Base-by-base conservation (phyloP, 2,888 invertebrate genomes). In the Cheilosia scutellata region DNA sequence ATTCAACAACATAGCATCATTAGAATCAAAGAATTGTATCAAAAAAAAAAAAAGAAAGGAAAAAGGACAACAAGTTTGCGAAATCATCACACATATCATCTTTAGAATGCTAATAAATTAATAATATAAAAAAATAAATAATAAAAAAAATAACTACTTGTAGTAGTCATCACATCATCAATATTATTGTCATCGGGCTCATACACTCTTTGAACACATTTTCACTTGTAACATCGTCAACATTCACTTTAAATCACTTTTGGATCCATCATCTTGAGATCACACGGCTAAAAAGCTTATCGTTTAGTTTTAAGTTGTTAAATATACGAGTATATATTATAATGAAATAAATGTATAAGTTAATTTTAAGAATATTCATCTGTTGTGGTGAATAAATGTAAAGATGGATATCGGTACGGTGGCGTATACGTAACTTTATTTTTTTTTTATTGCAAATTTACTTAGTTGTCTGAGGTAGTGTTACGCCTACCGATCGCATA, bases 61-160 rank as follows among this genome's bases (percentile, higher is more conserved):
- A n/a, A 47, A 63, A 13, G 9, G 37, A 37, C 11, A 47, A 29
- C 51, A 51, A 5, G 9, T 71, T 76, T 77, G 74, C 78, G 25
- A 79, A 84, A 76, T 84, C 84, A 84, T 79, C 79, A 79, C 84
- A 84, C 84, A 84, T 84, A 84, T 84, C 84, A 84, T 71, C 79
- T 60, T 84, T 75, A 79, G 75, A 66, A 79, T 3, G 44, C 57
- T 49, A 68, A 71, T 49, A 7, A 29, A 16, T 4, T 4, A 20
- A 49, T 29, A 57, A n/a, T 13, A 3, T 47, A 75, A 27, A 37
- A 66, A 65, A 37, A 29, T 42, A 58, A 58, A 29, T n/a, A 33
- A 63, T 9, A 55, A 58, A n/a, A 40, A 33, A 51, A 47, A 51
- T 25, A 13, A 11, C 25, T 7, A 51, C 13, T 31, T 37, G 2